Evolutionary conservation across 2,797 vertebrate species (phyloP).

Genomic region (Sparidentex hasta): DNA sequence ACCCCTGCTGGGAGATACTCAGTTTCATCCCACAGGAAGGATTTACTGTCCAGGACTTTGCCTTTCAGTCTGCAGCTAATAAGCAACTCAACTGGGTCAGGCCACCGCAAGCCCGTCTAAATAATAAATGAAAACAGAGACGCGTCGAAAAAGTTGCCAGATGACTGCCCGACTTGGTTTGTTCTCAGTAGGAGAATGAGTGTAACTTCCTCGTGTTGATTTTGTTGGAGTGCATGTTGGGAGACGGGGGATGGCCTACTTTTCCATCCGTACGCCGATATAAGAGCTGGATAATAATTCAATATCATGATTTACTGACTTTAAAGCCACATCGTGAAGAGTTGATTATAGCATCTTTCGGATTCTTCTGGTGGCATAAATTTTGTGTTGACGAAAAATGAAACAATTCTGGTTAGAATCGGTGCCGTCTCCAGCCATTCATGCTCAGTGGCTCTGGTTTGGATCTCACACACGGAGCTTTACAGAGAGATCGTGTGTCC

Average conservation of each 20-base stretch:
- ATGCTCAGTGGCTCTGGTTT: conserved; percentile 42
- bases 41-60: conserved; percentile 75
- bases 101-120: conserved; percentile 66
- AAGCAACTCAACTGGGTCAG: conserved; percentile 73
- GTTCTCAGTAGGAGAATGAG: conserved; percentile 62
- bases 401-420: conserved; percentile 20
- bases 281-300: conserved; percentile 31
- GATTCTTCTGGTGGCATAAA: conserved; percentile 22
- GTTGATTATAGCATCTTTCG: conserved; percentile 22
- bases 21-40: conserved; percentile 79
- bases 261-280: conserved; percentile 51
- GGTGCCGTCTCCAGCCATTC: conserved; percentile 14
- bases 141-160: conserved; percentile 55
- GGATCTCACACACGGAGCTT: conserved; percentile 21
- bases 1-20: conserved; percentile 79
- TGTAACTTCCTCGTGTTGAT: conserved; percentile 60
- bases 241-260: conserved; percentile 39
- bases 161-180: conserved; percentile 53
- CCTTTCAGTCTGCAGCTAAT: conserved; percentile 72
- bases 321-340: conserved; percentile 13
- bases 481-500: not conserved
- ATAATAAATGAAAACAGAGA: conserved; percentile 78
- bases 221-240: conserved; percentile 58
- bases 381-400: conserved; percentile 31
- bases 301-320: conserved; percentile 32